These are phyloP conservation scores for Oscheius sp. DNA, from an alignment of 2,888 invertebrate genomes.

Conservation along the genomic window DNA sequence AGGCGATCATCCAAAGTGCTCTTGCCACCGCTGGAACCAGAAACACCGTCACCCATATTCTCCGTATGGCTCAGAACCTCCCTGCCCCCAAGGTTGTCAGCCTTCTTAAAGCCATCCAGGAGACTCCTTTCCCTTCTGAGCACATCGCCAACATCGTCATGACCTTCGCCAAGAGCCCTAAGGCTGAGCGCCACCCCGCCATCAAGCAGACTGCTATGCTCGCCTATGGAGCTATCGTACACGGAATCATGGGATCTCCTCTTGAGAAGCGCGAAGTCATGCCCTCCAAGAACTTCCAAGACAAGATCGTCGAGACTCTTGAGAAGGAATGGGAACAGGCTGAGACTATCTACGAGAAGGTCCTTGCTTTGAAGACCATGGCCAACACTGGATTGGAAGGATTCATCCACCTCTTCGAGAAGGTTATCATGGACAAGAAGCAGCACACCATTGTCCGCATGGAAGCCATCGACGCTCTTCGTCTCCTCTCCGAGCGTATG, in stretches of 20 bases:
- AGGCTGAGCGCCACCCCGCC: slow-evolving; percentile 27
- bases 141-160: slow-evolving; percentile 39
- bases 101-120: slow-evolving; percentile 51
- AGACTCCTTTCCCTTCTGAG: slow-evolving; percentile 49
- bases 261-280: slow-evolving; percentile 31
- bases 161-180: slow-evolving; percentile 36
- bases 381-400: slow-evolving; percentile 65
- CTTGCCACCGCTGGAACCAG: slow-evolving; percentile 56
- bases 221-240: slow-evolving; percentile 41
- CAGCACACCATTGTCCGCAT: slow-evolving; percentile 55
- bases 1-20: slow-evolving; percentile 46
- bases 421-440: slow-evolving; percentile 58
- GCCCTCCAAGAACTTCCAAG: slow-evolving; percentile 44
- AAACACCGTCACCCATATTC: slow-evolving; percentile 47
- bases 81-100: slow-evolving; percentile 39
- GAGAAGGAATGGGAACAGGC: slow-evolving; percentile 51
- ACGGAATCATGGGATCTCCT: slow-evolving; percentile 35
- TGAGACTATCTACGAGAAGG: slow-evolving; percentile 55
- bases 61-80: slow-evolving; percentile 39
- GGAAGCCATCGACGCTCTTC: slow-evolving; percentile 63
- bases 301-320: slow-evolving; percentile 44
- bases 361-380: slow-evolving; percentile 64
- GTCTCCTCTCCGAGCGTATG: slow-evolving; percentile 46
- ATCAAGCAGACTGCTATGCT: slow-evolving; percentile 53
- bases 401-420: slow-evolving; percentile 57